Evolutionary conservation across 2,113 vertebrate species (phyloP), one percentile per base, ranked within the genome.

Genomic region (Clarias gariepinus): DNA sequence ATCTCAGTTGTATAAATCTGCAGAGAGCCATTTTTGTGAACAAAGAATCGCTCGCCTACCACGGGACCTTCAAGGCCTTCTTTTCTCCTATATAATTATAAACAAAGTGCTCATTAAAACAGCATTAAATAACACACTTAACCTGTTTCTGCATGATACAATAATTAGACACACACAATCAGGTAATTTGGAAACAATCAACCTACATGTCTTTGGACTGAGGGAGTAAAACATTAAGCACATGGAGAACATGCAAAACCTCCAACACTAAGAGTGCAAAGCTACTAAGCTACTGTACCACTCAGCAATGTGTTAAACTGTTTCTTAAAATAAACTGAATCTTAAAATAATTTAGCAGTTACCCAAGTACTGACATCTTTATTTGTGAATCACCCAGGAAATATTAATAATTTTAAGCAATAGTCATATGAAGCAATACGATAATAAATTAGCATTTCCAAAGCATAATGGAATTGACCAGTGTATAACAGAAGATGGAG

Each of bases 1-100:
- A 95, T 95, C 2, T 88, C 92, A 3, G 95, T 91, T 0, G 81
- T 79, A 63, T 74, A 91, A 91, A 99, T 96, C 91, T 96, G 94
- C 63, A 99, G 90, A 0, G 96, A 97, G 81, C 96, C 97, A 0
- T 96, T 95, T 66, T 91, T 89, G 15, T 94, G 90, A 3, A 91
- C 0, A 7, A 84, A 82, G 19, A 96, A 95, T 1, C 92, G 94
- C 0, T 88, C 87, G 0, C 93, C 83, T 11, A 93, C 91, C 0
- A 96, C 92, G 2, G 92, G 85, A 82, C 89, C 90, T 12, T 91
- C 91, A 79, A 90, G 93, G 41, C 95, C 96, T 25, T 95, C 94
- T 88, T 92, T 97, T 64, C 90, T 90, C 98, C 98, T 99, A 52
- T 52, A 61, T 80, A 88, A 57, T 89, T 91, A 66, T 82, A 78